Conservation (phyloP, 2,113 vertebrate species). For the Himantopus leucocephalus region DNA sequence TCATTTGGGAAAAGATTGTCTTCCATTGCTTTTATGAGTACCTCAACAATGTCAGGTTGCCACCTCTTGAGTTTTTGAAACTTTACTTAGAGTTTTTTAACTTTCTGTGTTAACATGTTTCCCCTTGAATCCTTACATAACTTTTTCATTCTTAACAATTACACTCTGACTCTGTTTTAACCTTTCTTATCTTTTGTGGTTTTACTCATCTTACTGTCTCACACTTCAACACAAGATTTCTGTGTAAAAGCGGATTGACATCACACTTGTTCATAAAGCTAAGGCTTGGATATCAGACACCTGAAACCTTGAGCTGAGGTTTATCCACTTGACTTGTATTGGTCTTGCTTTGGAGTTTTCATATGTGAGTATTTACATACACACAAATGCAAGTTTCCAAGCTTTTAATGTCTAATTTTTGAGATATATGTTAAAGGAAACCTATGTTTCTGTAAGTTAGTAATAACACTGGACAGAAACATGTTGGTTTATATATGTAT, state of each 20-base stretch:
- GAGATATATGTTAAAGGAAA: not conserved
- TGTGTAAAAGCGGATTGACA: not conserved
- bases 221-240: not conserved
- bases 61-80: not conserved
- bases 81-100: not conserved
- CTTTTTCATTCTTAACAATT: not conserved
- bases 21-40: not conserved
- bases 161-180: not conserved
- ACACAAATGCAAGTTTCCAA: not conserved
- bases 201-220: not conserved
- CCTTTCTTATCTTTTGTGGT: not conserved
- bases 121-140: not conserved
- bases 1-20: fast-evolving
- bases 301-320: not conserved
- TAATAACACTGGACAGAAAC: not conserved
- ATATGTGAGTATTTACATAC: fast-evolving
- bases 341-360: not conserved
- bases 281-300: not conserved
- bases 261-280: not conserved
- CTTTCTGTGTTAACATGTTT: not conserved
- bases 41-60: fast-evolving
- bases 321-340: not conserved
- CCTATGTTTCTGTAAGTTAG: not conserved
- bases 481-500: not conserved
- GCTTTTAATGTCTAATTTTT: not conserved